Conservation (phyloP, 2,797 vertebrate genomes). For the Tachyglossus aculeatus region DNA sequence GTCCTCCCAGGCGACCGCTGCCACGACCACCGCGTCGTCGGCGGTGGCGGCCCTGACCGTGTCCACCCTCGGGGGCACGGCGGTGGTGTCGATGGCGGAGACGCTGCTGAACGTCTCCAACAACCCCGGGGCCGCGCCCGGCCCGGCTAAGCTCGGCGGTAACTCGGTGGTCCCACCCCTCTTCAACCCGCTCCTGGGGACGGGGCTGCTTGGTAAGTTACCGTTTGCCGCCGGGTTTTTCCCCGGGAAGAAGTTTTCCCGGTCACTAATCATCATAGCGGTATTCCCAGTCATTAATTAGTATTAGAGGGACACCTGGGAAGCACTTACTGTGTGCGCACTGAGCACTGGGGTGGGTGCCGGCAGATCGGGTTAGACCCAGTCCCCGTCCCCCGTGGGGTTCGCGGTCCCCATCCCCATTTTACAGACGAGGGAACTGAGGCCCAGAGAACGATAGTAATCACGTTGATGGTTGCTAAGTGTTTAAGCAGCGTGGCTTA, state of each 20-base stretch:
- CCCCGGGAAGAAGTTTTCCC: slow-evolving; percentile 62
- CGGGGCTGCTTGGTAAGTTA: slow-evolving; percentile 80
- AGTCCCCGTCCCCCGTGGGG: no score
- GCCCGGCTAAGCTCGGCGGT: slow-evolving; percentile 82
- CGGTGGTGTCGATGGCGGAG: slow-evolving; percentile 83
- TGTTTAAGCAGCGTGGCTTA: no score
- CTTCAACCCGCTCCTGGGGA: slow-evolving; percentile 83
- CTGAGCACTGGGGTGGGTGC: no score
- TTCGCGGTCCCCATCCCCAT: no score
- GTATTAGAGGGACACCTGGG: no score
- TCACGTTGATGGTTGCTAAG: no score
- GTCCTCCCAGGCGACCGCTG: slow-evolving; percentile 86
- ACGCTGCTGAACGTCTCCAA: slow-evolving; percentile 79
- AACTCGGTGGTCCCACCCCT: slow-evolving; percentile 87
- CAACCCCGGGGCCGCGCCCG: slow-evolving; percentile 73
- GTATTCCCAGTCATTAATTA: no score
- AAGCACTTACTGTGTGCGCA: no score
- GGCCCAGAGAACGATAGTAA: no score
- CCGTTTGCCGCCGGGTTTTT: slow-evolving; percentile 69
- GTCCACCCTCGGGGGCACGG: slow-evolving; percentile 83
- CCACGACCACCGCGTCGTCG: slow-evolving; percentile 86
- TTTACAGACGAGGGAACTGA: no score
- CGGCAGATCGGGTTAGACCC: no score
- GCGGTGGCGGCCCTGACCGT: slow-evolving; percentile 86
- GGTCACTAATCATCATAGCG: no score